A percentile compares a stretch with the other conserved stretches of the same genome.
Conservation (phyloP, 2,113 vertebrate species). For the Calyptomena viridis region DNA sequence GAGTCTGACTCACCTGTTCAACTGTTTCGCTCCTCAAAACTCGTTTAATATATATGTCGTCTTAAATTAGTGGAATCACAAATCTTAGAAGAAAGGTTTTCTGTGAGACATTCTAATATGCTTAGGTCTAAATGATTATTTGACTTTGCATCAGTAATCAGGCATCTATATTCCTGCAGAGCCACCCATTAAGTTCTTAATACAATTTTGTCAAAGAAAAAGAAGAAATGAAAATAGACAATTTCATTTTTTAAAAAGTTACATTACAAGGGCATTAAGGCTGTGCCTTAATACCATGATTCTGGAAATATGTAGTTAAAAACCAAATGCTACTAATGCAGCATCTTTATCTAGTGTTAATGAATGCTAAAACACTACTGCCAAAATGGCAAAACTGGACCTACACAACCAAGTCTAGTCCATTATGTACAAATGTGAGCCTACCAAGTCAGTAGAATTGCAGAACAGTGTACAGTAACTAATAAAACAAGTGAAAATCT, state of each 20-base stretch:
- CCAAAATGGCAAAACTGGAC: background rate
- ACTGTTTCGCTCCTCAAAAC: background rate
- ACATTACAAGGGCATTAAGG: background rate
- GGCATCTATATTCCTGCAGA: conserved; percentile 3
- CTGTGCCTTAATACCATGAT: background rate
- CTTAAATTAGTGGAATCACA: conserved; percentile 9
- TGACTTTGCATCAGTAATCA: conserved; percentile 11
- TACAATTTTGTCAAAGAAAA: background rate
- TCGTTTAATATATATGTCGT: background rate
- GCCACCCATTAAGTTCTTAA: background rate
- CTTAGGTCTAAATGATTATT: background rate
- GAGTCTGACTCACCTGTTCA: background rate
- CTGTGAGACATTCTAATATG: conserved; percentile 4
- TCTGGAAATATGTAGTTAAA: background rate
- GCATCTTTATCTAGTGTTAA: background rate
- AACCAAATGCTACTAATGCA: background rate
- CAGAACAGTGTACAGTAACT: background rate
- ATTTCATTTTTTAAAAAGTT: background rate
- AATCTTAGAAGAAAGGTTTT: background rate
- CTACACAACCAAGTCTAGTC: background rate
- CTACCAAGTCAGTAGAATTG: background rate
- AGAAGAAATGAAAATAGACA: background rate
- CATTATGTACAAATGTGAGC: background rate
- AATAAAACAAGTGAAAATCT: background rate
- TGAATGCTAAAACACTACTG: background rate